A percentile compares a stretch with the other conserved stretches of the same genome.
Evolutionary conservation across 2,113 vertebrate species (phyloP).

Genomic region (Podilymbus podiceps): DNA sequence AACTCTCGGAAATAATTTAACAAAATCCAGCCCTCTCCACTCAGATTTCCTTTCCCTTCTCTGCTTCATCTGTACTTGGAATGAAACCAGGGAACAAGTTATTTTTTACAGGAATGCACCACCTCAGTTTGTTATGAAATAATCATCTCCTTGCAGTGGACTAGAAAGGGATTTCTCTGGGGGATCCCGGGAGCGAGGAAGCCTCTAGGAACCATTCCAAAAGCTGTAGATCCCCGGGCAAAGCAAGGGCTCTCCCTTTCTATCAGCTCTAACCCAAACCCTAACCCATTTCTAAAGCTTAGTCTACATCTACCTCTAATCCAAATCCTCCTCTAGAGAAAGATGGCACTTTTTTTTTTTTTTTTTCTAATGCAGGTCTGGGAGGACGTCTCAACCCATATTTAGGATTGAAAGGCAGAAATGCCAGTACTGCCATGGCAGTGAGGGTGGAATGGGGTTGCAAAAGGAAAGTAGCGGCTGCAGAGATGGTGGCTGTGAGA

Average conservation of each 20-base stretch:
- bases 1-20: neutral
- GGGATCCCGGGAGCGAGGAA: neutral
- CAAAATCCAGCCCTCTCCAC: neutral
- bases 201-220: neutral
- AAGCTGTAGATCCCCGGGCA: neutral
- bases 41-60: neutral
- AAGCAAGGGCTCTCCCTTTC: neutral
- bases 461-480: neutral
- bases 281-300: neutral
- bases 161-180: neutral
- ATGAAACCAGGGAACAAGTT: neutral
- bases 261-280: neutral
- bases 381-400: neutral
- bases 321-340: neutral
- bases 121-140: neutral
- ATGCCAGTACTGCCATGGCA: neutral
- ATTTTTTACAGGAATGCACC: neutral
- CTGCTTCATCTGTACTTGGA: constrained; percentile 14
- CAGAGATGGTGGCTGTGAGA: neutral
- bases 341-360: no score
- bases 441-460: neutral
- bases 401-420: neutral
- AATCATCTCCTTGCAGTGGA: neutral
- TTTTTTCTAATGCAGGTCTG: neutral
- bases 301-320: neutral